Conservation (phyloP, 2,113 vertebrate genomes). For the Campylomormyrus numenius region DNA sequence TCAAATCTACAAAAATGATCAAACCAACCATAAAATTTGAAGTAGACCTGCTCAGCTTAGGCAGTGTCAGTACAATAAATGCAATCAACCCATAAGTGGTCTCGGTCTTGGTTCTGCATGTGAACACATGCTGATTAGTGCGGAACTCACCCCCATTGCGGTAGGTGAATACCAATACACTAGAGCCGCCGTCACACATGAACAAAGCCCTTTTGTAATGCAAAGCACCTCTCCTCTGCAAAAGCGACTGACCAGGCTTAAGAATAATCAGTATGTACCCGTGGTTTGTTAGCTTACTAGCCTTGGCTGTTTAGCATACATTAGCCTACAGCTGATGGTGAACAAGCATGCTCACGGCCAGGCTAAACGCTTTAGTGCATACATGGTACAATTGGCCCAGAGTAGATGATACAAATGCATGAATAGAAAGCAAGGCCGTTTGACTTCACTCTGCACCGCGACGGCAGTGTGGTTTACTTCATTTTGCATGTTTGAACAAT, state of each 20-base stretch:
- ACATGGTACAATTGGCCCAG: not conserved
- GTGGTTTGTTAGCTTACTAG: not conserved
- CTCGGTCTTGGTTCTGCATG: not conserved
- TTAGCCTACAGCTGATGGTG: not conserved
- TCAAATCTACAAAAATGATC: not conserved
- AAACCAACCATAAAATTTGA: not conserved
- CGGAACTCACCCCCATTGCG: not conserved
- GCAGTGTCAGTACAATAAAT: not conserved
- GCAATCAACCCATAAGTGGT: not conserved
- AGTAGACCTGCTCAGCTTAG: not conserved
- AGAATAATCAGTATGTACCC: not conserved
- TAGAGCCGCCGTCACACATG: not conserved
- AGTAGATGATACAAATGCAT: not conserved
- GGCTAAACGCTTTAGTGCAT: not conserved
- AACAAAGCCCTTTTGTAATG: not conserved
- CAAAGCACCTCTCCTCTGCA: not conserved
- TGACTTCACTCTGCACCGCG: conserved; percentile 38
- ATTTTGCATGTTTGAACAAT: conserved; percentile 50
- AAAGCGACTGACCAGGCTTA: not conserved
- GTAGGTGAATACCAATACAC: not conserved
- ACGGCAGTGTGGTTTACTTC: conserved; percentile 33
- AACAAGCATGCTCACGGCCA: not conserved
- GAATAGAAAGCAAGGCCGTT: conserved; percentile 6
- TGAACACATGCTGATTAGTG: not conserved
- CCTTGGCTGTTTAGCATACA: not conserved